Base-by-base conservation (phyloP, 1,140 invertebrate species). In the Metopolophium dirhodum region DNA sequence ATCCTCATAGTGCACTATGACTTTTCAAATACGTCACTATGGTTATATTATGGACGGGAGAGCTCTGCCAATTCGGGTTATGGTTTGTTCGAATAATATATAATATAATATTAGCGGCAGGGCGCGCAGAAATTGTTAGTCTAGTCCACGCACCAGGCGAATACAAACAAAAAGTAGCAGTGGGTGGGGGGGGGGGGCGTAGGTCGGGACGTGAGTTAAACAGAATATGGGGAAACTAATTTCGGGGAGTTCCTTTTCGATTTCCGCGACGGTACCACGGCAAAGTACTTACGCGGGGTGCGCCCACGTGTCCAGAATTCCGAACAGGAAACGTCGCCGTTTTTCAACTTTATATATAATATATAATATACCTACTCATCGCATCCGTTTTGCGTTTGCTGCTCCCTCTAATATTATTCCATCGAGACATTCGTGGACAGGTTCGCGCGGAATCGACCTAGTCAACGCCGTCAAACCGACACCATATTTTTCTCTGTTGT, bases 171-270 rank as follows among this genome's bases (percentile, higher is more conserved):
- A 77, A 77, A 77, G 61, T 77, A 68, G 61, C 4, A 18, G 18
- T 6, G 14, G 30, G 2, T 30, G 57, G 26, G 11, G 30, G 18
- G 30, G 30, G 8, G 61, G 57, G 26, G 11, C 14, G 18, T 30
- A 7, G n/a, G 30, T 77, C n/a, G 30, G 30, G 14, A 77, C 61
- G 61, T n/a, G 30, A 77, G 61, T 77, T 77, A 77, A 77, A 77
- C 61, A 77, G 61, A 77, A 77, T 77, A 77, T 14, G n/a, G 61
- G n/a, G 61, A 77, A 77, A 77, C 61, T 77, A n/a, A 77, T 77
- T 77, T 14, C 61, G n/a, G 61, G 61, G 61, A 77, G 61, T n/a
- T 77, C 61, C 61, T 77, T 77, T 77, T 77, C 61, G n/a, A 77
- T 77, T 77, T 77, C 61, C 61, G 14, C 14, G 61, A n/a, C n/a